Evolutionary conservation across 2,113 vertebrate genomes (phyloP).

Genomic region (Caranx ignobilis): DNA sequence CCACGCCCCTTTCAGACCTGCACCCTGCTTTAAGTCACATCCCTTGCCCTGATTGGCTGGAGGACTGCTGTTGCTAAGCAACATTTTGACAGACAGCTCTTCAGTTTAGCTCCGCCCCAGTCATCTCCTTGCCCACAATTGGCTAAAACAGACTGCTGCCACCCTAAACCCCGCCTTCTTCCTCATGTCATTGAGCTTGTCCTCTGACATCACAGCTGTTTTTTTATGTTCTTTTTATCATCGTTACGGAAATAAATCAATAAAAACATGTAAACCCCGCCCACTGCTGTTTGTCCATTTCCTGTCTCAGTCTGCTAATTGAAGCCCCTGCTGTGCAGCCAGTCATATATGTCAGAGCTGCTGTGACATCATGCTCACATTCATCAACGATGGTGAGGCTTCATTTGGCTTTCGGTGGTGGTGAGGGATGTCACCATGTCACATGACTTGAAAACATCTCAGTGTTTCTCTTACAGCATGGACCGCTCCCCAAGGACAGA

Average conservation of each 20-base stretch:
- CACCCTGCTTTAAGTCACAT: constrained; percentile 57
- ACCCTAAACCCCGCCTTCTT: constrained; percentile 30
- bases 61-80: constrained; percentile 61
- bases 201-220: constrained; percentile 64
- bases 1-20: constrained; percentile 13
- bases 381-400: no score
- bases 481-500: no score
- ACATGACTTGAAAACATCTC: no score
- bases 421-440: no score
- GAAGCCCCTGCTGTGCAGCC: no score
- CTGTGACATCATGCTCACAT: not conserved
- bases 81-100: constrained; percentile 35
- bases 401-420: no score
- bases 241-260: constrained; percentile 70
- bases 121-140: constrained; percentile 16
- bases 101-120: constrained; percentile 42
- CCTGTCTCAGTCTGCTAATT: not conserved
- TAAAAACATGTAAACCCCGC: constrained; percentile 65
- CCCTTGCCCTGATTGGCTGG: constrained; percentile 24
- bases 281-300: not conserved
- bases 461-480: no score
- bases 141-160: constrained; percentile 72
- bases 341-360: not conserved
- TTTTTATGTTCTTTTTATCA: constrained; percentile 74
- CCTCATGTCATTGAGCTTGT: constrained; percentile 29